Evolutionary conservation across 1,140 invertebrate genomes (phyloP).

Genomic region (Psix sp.): DNA sequence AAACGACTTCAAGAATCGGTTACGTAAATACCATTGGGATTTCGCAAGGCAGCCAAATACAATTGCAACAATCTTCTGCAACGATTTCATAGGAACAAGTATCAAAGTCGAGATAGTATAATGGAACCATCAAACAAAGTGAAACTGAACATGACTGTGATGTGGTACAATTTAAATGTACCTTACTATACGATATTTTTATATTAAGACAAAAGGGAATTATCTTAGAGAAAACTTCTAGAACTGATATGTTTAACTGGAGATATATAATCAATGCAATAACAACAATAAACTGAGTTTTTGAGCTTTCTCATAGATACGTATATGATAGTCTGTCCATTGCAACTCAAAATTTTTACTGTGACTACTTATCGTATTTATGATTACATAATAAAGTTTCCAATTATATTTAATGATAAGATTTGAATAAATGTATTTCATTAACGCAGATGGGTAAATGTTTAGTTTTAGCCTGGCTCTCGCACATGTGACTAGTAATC

Average conservation of each 20-base stretch:
- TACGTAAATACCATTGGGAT: slow-evolving; percentile 45
- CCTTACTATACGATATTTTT: no score
- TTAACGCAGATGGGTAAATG: slow-evolving; percentile 29
- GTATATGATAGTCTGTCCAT: no score
- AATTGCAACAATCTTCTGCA: slow-evolving; percentile 43
- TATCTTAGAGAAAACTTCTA: no score
- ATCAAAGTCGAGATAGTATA: slow-evolving; percentile 51
- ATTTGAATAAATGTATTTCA: slow-evolving; percentile 26
- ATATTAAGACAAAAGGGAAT: no score
- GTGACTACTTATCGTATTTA: neutral
- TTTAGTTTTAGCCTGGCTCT: slow-evolving; percentile 36
- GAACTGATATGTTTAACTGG: no score
- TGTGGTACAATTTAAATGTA: no score
- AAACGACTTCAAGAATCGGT: slow-evolving; percentile 30
- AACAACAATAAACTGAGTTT: no score
- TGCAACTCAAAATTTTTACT: no score
- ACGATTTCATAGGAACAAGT: slow-evolving; percentile 39
- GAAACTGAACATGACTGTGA: slow-evolving; percentile 39
- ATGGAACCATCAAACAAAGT: slow-evolving; percentile 49
- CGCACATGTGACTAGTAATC: slow-evolving; percentile 51
- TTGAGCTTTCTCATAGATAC: no score
- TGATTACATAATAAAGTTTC: slow-evolving; percentile 14
- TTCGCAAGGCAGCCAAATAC: slow-evolving; percentile 38
- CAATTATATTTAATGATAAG: slow-evolving; percentile 19
- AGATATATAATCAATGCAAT: no score